A percentile compares a stretch with the other conserved stretches of the same genome.
Evolutionary conservation across 2,113 vertebrate species (phyloP).

Genomic region (Pagrus major): DNA sequence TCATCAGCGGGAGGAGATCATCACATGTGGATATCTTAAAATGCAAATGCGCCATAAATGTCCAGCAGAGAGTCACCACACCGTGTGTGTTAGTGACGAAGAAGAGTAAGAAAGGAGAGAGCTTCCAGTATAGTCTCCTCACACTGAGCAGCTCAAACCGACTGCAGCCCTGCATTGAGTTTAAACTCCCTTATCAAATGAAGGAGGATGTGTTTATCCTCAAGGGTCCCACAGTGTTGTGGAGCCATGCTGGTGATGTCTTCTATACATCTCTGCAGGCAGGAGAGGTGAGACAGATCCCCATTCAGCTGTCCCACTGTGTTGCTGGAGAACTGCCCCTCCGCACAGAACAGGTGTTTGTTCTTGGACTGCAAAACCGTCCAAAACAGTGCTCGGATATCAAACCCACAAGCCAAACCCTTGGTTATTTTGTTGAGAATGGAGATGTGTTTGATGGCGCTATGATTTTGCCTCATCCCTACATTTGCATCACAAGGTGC

Average conservation of each 20-base stretch:
- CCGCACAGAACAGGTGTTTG: slow-evolving; percentile 75
- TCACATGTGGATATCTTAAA: slow-evolving; percentile 79
- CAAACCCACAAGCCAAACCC: slow-evolving; percentile 73
- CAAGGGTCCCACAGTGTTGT: slow-evolving; percentile 89
- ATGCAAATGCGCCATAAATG: slow-evolving; percentile 82
- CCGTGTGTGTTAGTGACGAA: slow-evolving; percentile 86
- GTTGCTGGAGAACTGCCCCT: slow-evolving; percentile 86
- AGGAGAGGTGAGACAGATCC: slow-evolving; percentile 78
- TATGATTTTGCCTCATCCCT: slow-evolving; percentile 88
- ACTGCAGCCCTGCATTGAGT: slow-evolving; percentile 82
- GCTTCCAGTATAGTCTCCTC: slow-evolving; percentile 85
- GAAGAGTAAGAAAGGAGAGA: slow-evolving; percentile 61
- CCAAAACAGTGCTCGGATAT: slow-evolving; percentile 12
- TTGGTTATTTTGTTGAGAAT: slow-evolving; percentile 81
- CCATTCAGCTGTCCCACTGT: slow-evolving; percentile 81
- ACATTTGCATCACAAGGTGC: slow-evolving; percentile 84
- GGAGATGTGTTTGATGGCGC: slow-evolving; percentile 77
- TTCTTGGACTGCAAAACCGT: slow-evolving; percentile 82
- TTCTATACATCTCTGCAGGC: slow-evolving; percentile 82
- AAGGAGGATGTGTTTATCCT: slow-evolving; percentile 83
- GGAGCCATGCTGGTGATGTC: slow-evolving; percentile 83
- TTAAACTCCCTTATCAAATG: slow-evolving; percentile 85
- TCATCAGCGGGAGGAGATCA: slow-evolving; percentile 62
- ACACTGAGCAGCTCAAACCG: slow-evolving; percentile 81
- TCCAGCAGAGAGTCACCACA: slow-evolving; percentile 81